Percentiles rank a stretch among this genome's conserved stretches.
These are phyloP conservation scores for Connochaetes taurinus DNA, from an alignment of 2,113 vertebrate species.

Conservation along the genomic window DNA sequence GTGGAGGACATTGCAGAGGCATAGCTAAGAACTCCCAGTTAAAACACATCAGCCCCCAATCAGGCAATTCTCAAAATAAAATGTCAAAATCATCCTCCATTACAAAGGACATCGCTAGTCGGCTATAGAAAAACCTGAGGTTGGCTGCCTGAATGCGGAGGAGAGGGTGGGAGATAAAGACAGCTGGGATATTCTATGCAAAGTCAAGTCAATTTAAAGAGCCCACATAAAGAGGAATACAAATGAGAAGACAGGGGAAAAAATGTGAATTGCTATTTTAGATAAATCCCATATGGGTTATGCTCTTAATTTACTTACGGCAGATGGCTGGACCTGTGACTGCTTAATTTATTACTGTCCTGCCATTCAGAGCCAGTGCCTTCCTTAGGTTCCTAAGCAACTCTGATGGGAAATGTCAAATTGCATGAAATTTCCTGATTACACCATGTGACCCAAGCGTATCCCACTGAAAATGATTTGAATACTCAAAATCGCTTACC, in stretches of 20 bases:
- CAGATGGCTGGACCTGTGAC: slow-evolving; percentile 56
- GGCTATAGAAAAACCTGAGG: background rate
- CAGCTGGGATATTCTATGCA: background rate
- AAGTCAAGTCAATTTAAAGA: slow-evolving; percentile 22
- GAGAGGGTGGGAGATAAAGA: background rate
- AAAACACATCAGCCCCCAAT: background rate
- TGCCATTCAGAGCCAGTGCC: slow-evolving; percentile 5
- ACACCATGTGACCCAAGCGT: background rate
- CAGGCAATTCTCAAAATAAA: background rate
- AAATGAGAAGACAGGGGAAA: background rate
- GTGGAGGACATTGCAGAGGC: background rate
- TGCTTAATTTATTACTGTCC: slow-evolving; percentile 42
- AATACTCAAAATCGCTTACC: background rate
- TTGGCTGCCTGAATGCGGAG: background rate
- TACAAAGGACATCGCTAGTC: background rate
- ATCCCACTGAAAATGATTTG: background rate
- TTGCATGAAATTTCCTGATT: slow-evolving; percentile 29
- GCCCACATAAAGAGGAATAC: slow-evolving; percentile 35
- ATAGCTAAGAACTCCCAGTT: background rate
- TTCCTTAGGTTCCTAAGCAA: slow-evolving; percentile 58
- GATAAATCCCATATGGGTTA: slow-evolving; percentile 60
- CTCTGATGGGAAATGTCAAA: slow-evolving; percentile 42
- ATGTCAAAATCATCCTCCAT: background rate
- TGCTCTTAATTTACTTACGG: slow-evolving; percentile 66
- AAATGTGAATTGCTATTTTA: slow-evolving; percentile 44